Base-by-base conservation (phyloP, 1,140 invertebrate species). In the Hypsibius dujardini region DNA sequence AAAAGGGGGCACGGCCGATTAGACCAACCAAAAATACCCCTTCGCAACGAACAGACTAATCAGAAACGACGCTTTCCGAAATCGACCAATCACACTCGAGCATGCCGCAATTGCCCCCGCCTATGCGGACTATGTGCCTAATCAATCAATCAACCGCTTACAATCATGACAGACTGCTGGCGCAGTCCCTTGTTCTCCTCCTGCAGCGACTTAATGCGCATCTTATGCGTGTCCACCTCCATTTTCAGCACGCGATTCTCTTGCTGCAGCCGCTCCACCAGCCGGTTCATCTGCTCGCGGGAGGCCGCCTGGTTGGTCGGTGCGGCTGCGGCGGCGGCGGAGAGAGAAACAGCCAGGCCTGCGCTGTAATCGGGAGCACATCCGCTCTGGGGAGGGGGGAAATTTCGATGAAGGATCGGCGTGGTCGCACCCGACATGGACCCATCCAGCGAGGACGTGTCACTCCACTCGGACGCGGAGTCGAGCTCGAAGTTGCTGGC, bases 231-330 rank as follows among this genome's bases (percentile, higher is more conserved):
- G 77, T 97, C 94, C 73, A 97, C 79, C 80, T 97, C 94, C 42
- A 95, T 90, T 83, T 95, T 95, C 45, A 97, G 83, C 14, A 96
- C 93, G 75, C 91, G 86, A 81, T 97, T 97, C 81, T 97, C 93
- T 79, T 98, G 94, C 77, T 95, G 92, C 40, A 97, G 80, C 62
- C 90, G 95, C 78, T 97, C 93, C 74, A 95, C 92, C 76, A 92
- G 86, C 81, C 95, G 95, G 77, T 94, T 90, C 60, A 95, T 81
- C 77, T 95, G 91, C 81, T 95, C 79, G 42, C 62, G 62, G 12
- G 62, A 67, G 7, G 7, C 3, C 12, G 62, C 7, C n/a, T n/a
- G n/a, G n/a, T n/a, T n/a, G n/a, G n/a, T n/a, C n/a, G n/a, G n/a
- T n/a, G n/a, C n/a, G 12, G 42, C 3, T 42, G 45, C 12, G 62